Evolutionary conservation across 2,888 invertebrate genomes (phyloP).

Genomic region (Limnephilus lunatus): DNA sequence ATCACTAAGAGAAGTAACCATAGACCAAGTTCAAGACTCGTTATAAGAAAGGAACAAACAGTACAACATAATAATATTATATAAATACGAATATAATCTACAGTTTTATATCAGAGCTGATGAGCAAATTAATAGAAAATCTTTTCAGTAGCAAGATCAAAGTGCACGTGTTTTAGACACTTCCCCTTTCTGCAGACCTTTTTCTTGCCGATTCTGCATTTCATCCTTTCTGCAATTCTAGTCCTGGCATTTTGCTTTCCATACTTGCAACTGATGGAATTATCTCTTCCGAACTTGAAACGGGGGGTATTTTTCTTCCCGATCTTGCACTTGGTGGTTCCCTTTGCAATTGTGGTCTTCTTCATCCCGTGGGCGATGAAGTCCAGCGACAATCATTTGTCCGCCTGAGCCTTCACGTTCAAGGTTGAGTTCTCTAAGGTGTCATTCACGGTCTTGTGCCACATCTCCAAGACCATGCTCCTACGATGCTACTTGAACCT

Average conservation of each 20-base stretch:
- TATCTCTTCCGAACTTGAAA: conserved; percentile 2
- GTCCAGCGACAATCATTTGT: conserved; percentile 65
- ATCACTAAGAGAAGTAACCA: background rate
- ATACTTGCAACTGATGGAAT: conserved; percentile 22
- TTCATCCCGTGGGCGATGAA: conserved; percentile 51
- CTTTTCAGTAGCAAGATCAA: conserved; percentile 72
- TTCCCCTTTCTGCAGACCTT: conserved; percentile 57
- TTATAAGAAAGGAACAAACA: background rate
- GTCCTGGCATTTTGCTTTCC: conserved; percentile 17
- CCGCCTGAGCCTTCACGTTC: conserved; percentile 67
- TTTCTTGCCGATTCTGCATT: conserved; percentile 58
- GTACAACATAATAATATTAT: background rate
- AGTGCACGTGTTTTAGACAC: conserved; percentile 74
- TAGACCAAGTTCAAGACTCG: background rate
- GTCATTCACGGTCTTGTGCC: conserved; percentile 78
- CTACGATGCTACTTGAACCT: conserved; percentile 80
- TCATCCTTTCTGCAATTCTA: background rate
- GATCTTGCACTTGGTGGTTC: conserved; percentile 56
- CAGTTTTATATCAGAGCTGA: conserved; percentile 15
- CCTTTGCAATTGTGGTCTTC: conserved; percentile 21
- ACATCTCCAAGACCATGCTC: conserved; percentile 77
- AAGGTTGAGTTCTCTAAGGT: conserved; percentile 77
- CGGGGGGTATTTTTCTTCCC: conserved; percentile 42
- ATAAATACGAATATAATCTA: background rate
- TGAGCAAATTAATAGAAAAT: conserved; percentile 71